Percentiles rank a stretch among this genome's conserved stretches.
phyloP scores from a whole-genome alignment of 2,113 vertebrate species.

The Cisticola juncidis region DNA sequence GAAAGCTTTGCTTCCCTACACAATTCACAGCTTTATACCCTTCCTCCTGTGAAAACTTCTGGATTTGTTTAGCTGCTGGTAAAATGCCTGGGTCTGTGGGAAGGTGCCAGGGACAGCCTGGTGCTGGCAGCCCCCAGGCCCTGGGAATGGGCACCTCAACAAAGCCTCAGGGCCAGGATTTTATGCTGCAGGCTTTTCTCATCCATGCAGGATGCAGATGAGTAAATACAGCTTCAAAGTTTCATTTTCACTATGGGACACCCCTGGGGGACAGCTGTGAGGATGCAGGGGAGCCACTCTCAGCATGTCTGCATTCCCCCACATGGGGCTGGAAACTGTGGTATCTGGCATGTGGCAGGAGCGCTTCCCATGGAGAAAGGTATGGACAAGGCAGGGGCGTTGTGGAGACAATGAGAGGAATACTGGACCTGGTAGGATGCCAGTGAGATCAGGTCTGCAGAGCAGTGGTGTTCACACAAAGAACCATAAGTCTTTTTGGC shows the following conservation, averaged over 20 bases:
- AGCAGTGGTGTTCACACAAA: not conserved
- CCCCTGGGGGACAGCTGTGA: not conserved
- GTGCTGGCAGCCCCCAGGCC: not conserved
- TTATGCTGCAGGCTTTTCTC: not conserved
- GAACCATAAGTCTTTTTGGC: not conserved
- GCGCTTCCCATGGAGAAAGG: not conserved
- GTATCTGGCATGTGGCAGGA: not conserved
- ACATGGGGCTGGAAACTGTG: not conserved
- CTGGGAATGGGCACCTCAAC: rapidly evolving
- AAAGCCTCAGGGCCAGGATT: not conserved
- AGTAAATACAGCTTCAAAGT: constrained; percentile 20
- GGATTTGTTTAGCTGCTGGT: not conserved
- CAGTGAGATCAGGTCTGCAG: not conserved
- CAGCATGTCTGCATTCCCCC: not conserved
- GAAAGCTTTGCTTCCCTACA: not conserved
- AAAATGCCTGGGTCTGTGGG: not conserved
- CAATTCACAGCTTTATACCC: not conserved
- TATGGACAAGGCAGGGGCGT: not conserved
- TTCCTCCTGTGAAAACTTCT: not conserved
- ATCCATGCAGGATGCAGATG: not conserved
- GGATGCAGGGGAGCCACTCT: not conserved
- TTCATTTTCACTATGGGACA: not conserved
- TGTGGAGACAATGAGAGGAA: not conserved
- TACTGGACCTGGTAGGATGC: not conserved
- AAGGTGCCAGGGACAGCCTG: not conserved